phyloP scores from a whole-genome alignment of 2,888 invertebrate genomes.

The Vandiemenella viatica region DNA sequence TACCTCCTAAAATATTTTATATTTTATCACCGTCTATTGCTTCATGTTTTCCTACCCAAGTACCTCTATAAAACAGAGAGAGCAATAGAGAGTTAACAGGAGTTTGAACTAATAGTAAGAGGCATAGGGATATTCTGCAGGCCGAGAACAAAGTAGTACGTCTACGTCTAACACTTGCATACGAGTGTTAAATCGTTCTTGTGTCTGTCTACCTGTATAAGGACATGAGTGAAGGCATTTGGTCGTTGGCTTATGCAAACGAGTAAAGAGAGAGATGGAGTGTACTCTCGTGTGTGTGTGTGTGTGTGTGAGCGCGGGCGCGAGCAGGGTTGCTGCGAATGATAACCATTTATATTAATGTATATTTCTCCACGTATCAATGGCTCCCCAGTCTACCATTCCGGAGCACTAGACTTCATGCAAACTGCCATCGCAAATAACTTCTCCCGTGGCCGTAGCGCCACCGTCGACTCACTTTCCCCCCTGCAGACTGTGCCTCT shows the following conservation, averaged over 20 bases:
- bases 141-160: no score
- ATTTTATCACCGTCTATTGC: no score
- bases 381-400: slow-evolving; percentile 18
- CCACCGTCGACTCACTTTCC: neutral
- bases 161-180: neutral
- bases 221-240: neutral
- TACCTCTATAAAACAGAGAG: no score
- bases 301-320: neutral
- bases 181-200: neutral
- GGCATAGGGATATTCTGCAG: no score
- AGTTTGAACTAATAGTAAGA: no score
- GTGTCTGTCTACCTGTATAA: neutral
- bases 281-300: no score
- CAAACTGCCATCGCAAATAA: neutral
- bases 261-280: neutral
- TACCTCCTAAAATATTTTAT: no score
- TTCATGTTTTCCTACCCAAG: no score
- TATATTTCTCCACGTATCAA: slow-evolving; percentile 20
- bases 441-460: neutral
- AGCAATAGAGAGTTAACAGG: no score
- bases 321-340: slow-evolving; percentile 9
- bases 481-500: slow-evolving; percentile 3
- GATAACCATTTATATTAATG: slow-evolving; percentile 20
- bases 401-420: neutral
- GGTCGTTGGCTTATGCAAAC: no score